These are phyloP conservation scores for Tipula lateralis DNA, from an alignment of 2,888 invertebrate genomes.

Conservation along the genomic window DNA sequence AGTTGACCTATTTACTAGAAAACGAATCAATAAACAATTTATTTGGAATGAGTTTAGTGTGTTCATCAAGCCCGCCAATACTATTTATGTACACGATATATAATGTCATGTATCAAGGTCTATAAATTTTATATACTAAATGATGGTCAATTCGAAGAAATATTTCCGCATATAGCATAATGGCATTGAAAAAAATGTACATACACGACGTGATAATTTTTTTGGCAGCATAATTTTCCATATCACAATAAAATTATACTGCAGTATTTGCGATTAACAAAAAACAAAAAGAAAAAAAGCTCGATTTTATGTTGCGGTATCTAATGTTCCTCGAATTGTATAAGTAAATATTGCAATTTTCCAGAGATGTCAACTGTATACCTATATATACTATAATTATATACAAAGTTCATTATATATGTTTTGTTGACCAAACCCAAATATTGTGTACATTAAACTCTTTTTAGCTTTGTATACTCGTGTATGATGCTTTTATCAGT, in stretches of 20 bases:
- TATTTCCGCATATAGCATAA: neutral
- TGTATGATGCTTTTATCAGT: neutral
- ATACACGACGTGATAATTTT: neutral
- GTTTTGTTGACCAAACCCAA: conserved; percentile 3
- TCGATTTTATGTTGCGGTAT: neutral
- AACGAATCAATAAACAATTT: neutral
- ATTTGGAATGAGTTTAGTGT: neutral
- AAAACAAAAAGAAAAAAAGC: neutral
- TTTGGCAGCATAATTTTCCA: neutral
- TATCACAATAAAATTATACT: neutral
- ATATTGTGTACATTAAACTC: neutral
- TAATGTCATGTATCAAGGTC: neutral
- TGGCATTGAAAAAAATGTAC: neutral
- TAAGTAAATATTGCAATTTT: neutral
- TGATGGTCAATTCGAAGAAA: neutral
- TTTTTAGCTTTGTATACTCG: neutral
- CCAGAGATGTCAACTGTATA: neutral
- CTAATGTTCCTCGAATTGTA: neutral
- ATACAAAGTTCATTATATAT: neutral
- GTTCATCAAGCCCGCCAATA: neutral
- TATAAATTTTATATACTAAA: neutral
- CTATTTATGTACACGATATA: neutral
- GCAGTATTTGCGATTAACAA: neutral
- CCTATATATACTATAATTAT: too few relatives aligned
- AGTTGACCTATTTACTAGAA: neutral